A percentile compares a stretch with the other conserved stretches of the same genome.
Conservation (phyloP, 2,888 invertebrate species). For the Meloe dianella region DNA sequence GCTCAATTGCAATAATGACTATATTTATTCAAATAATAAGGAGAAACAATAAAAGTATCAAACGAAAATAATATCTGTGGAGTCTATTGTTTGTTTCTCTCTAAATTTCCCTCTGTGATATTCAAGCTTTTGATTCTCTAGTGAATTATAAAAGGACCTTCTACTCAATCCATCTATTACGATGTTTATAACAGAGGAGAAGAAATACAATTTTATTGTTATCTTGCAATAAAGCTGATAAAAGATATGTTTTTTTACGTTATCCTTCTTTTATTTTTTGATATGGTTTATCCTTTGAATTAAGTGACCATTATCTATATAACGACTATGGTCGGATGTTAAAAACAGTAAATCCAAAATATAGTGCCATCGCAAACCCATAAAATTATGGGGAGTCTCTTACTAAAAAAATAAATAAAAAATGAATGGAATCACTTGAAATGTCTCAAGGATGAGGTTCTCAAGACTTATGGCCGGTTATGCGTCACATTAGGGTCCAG, state of each 20-base stretch:
- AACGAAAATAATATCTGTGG: constrained; percentile 19
- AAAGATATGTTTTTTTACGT: background rate
- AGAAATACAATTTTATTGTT: background rate
- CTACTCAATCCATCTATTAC: background rate
- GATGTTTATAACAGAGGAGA: background rate
- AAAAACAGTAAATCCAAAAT: too few relatives aligned
- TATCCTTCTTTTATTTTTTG: background rate
- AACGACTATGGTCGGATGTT: too few relatives aligned
- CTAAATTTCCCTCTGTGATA: constrained; percentile 16
- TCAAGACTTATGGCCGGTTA: too few relatives aligned
- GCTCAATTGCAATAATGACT: background rate
- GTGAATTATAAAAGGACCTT: background rate
- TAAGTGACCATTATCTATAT: too few relatives aligned
- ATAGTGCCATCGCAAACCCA: too few relatives aligned
- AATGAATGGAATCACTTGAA: too few relatives aligned
- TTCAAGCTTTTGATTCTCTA: background rate
- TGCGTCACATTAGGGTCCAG: too few relatives aligned
- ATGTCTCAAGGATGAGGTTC: too few relatives aligned
- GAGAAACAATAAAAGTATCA: constrained; percentile 14
- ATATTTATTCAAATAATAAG: background rate
- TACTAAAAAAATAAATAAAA: too few relatives aligned
- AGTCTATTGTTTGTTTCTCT: constrained; percentile 15
- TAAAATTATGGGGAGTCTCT: too few relatives aligned
- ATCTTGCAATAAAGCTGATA: background rate
- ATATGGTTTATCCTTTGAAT: too few relatives aligned